Evolutionary conservation across 2,113 vertebrate genomes (phyloP).

Genomic region (Perognathus longimembris): DNA sequence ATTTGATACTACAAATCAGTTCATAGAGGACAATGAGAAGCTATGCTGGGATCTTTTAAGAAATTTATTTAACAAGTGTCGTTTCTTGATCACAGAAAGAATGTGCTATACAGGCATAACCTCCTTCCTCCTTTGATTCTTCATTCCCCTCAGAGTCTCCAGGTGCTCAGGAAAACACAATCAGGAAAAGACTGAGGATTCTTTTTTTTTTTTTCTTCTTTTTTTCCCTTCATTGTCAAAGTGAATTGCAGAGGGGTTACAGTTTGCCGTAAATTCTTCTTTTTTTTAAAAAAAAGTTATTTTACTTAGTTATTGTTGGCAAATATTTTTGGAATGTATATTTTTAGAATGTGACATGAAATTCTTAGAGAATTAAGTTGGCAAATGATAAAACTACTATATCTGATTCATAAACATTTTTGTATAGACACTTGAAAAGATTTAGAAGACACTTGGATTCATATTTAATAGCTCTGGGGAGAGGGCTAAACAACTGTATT

Average conservation of each 20-base stretch:
- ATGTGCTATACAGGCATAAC: background rate
- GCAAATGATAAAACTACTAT: background rate
- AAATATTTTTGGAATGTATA: background rate
- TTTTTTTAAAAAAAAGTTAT: too few relatives aligned
- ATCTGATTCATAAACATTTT: background rate
- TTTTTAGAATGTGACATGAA: background rate
- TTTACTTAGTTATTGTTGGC: background rate
- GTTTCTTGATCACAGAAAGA: background rate
- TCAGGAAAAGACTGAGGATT: background rate
- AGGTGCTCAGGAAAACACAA: background rate
- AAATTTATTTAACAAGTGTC: background rate
- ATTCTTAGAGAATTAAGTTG: conserved; percentile 7
- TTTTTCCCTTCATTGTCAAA: too few relatives aligned
- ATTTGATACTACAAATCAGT: background rate
- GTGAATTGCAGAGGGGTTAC: too few relatives aligned
- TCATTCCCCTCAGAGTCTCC: background rate
- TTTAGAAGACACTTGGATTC: background rate
- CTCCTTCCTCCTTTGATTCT: background rate
- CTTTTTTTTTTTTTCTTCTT: too few relatives aligned
- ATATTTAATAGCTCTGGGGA: background rate
- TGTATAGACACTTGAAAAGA: background rate
- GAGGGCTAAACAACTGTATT: too few relatives aligned
- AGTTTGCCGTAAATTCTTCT: too few relatives aligned
- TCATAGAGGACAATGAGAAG: background rate
- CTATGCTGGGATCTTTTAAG: background rate